Evolutionary conservation across 2,797 vertebrate genomes (phyloP).

Genomic region (Spinibarbus caldwelli): DNA sequence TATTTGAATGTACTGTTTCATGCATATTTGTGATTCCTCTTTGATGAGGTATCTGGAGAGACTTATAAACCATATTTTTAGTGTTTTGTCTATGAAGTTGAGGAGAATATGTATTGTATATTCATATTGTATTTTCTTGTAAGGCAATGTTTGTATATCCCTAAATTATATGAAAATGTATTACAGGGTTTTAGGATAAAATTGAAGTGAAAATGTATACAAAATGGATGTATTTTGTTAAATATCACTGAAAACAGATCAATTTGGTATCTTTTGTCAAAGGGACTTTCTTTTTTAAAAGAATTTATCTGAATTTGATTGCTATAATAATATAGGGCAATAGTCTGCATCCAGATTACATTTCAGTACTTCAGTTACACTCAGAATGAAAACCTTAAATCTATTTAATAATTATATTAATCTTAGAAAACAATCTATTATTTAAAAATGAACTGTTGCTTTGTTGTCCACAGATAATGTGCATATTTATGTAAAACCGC

Average conservation of each 20-base stretch:
- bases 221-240: slow-evolving; percentile 19
- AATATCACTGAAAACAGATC: slow-evolving; percentile 51
- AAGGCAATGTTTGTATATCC: slow-evolving; percentile 58
- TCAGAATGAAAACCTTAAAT: not conserved
- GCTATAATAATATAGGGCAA: not conserved
- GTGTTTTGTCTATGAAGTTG: slow-evolving; percentile 68
- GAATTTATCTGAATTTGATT: not conserved
- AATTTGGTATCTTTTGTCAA: slow-evolving; percentile 37
- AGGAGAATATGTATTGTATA: slow-evolving; percentile 70
- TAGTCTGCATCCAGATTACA: not conserved
- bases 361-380: not conserved
- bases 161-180: slow-evolving; percentile 32
- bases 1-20: slow-evolving; percentile 65
- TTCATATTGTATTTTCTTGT: slow-evolving; percentile 70
- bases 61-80: slow-evolving; percentile 62
- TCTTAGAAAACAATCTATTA: not conserved
- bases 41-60: slow-evolving; percentile 59
- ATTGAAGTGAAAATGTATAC: not conserved
- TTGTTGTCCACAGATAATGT: slow-evolving; percentile 61
- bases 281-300: not conserved
- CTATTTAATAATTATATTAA: slow-evolving; percentile 1
- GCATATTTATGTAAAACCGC: slow-evolving; percentile 70
- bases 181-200: slow-evolving; percentile 21
- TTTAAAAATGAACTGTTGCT: slow-evolving; percentile 12
- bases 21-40: slow-evolving; percentile 66